Conservation (phyloP, 2,797 vertebrate genomes). For the Phataginus tetradactyla region DNA sequence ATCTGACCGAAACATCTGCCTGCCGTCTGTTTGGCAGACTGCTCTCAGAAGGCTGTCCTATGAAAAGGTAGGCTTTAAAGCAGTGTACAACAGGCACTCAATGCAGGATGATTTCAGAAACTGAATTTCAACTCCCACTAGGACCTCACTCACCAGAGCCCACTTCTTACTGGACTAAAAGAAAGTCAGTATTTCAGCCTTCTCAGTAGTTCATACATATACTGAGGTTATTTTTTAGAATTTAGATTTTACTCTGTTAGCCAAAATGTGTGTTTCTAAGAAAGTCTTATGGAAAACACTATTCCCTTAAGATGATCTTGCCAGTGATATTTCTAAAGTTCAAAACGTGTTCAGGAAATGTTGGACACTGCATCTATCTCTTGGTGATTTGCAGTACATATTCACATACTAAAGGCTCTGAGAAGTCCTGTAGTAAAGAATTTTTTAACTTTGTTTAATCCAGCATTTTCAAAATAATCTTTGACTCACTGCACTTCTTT, state of each 20-base stretch:
- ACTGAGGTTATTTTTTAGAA: not conserved
- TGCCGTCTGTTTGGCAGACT: not conserved
- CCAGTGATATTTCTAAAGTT: not conserved
- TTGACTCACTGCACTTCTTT: not conserved
- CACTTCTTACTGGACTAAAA: not conserved
- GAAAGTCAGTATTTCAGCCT: not conserved
- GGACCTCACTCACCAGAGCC: not conserved
- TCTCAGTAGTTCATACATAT: not conserved
- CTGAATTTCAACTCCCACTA: not conserved
- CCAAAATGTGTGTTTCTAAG: not conserved
- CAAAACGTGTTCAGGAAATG: not conserved
- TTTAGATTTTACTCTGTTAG: not conserved
- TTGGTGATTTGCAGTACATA: not conserved
- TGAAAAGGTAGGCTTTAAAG: not conserved
- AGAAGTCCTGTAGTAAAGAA: not conserved
- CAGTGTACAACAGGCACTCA: not conserved
- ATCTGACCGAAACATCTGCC: not conserved
- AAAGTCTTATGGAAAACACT: not conserved
- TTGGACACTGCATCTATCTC: not conserved
- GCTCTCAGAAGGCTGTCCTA: not conserved
- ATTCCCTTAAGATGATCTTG: not conserved
- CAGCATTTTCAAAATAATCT: not conserved
- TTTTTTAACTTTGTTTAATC: slow-evolving; percentile 5
- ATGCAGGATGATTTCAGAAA: not conserved
- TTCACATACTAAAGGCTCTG: not conserved